Conservation (phyloP, 2,888 invertebrate species). For the Epinotia nisella region DNA sequence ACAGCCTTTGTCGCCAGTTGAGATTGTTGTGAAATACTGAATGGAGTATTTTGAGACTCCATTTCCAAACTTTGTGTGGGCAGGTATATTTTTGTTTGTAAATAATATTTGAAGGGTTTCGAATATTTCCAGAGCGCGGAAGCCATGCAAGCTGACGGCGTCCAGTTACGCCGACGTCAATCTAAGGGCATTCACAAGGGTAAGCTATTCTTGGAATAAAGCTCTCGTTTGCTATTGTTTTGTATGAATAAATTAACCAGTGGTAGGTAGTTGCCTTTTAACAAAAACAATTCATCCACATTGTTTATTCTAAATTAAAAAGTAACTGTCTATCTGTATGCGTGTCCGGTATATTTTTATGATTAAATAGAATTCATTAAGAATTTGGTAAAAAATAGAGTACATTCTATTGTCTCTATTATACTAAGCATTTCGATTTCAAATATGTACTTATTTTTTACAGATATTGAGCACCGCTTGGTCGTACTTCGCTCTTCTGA, state of each 20-base stretch:
- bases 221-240: not conserved
- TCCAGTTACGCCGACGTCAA: conserved; percentile 68
- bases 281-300: no score
- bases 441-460: conserved; percentile 15
- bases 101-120: conserved; percentile 41
- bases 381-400: no score
- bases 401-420: no score
- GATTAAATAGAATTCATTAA: no score
- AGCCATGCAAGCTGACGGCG: conserved; percentile 66
- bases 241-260: not conserved
- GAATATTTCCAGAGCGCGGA: conserved; percentile 59
- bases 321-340: no score
- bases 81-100: not conserved
- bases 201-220: conserved; percentile 47
- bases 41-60: not conserved
- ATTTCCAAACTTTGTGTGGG: not conserved
- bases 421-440: no score
- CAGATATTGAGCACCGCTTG: conserved; percentile 57
- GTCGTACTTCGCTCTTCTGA: conserved; percentile 61
- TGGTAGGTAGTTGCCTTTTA: not conserved
- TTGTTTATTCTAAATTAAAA: no score
- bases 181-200: conserved; percentile 64
- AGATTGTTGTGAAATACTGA: not conserved
- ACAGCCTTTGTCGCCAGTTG: not conserved
- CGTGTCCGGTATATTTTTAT: no score